A percentile compares a stretch with the other conserved stretches of the same genome.
Evolutionary conservation across 2,113 vertebrate genomes (phyloP).

Genomic region (Neotragus moschatus): DNA sequence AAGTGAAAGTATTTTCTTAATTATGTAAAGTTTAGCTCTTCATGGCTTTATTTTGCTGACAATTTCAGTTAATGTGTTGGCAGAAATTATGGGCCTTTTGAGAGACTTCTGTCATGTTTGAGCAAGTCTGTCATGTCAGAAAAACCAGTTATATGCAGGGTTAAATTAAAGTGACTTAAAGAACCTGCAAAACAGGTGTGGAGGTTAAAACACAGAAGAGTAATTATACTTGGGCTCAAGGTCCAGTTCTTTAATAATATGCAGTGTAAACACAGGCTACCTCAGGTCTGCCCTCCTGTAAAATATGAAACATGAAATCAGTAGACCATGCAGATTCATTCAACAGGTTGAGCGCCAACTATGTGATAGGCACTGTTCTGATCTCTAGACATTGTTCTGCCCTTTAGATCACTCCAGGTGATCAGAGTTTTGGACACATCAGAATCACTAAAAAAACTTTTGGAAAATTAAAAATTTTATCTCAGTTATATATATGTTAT

Average conservation of each 20-base stretch:
- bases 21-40: conserved; percentile 34
- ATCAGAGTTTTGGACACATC: background rate
- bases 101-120: background rate
- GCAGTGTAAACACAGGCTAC: background rate
- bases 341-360: background rate
- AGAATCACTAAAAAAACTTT: background rate
- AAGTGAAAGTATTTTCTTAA: conserved; percentile 10
- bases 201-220: background rate
- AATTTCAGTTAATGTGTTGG: conserved; percentile 3
- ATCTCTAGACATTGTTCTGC: background rate
- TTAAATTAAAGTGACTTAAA: conserved; percentile 25
- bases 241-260: background rate
- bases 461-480: conserved; percentile 14
- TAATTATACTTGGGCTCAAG: background rate
- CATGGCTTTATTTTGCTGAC: conserved; percentile 7
- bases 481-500: background rate
- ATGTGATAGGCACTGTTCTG: background rate
- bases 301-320: conserved; percentile 24
- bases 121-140: background rate
- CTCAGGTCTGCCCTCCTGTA: background rate
- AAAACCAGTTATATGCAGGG: background rate
- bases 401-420: conserved; percentile 2
- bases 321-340: background rate
- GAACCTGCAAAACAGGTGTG: background rate
- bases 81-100: background rate